These are phyloP conservation scores for Alviniconcha strummeri DNA, from an alignment of 2,888 invertebrate genomes.

Conservation along the genomic window DNA sequence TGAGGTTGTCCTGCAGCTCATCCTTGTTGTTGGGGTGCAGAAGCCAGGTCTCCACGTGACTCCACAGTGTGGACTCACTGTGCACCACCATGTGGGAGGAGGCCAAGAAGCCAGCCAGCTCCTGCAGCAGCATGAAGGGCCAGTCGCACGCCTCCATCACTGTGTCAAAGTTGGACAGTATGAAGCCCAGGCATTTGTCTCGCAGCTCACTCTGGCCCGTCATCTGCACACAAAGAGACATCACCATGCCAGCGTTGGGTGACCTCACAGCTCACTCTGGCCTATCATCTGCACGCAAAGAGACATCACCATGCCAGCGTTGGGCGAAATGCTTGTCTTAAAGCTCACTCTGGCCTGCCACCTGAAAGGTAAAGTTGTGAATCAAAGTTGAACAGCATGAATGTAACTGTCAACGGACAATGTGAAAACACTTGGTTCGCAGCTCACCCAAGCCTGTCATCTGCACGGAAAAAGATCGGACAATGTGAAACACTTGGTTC, in stretches of 20 bases:
- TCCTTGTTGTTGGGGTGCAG: slow-evolving; percentile 49
- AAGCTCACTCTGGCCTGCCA: too few relatives aligned
- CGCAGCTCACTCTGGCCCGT: slow-evolving; percentile 56
- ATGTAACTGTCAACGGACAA: too few relatives aligned
- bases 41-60: slow-evolving; percentile 58
- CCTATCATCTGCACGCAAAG: too few relatives aligned
- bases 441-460: slow-evolving; percentile 42
- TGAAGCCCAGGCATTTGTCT: slow-evolving; percentile 58
- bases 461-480: slow-evolving; percentile 45
- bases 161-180: slow-evolving; percentile 64
- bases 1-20: slow-evolving; percentile 45
- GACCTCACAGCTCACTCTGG: too few relatives aligned
- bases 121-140: slow-evolving; percentile 53
- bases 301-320: too few relatives aligned
- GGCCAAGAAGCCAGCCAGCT: slow-evolving; percentile 60
- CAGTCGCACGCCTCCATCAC: slow-evolving; percentile 62
- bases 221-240: slow-evolving; percentile 45
- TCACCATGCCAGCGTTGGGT: slow-evolving; percentile 46
- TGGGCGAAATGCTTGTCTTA: too few relatives aligned
- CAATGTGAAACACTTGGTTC: too few relatives aligned
- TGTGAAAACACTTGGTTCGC: too few relatives aligned
- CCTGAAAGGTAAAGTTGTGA: too few relatives aligned
- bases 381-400: too few relatives aligned
- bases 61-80: slow-evolving; percentile 60
- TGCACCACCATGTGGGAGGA: slow-evolving; percentile 61